phyloP scores from a whole-genome alignment of 2,888 invertebrate species.

The Rotaria macrura region DNA sequence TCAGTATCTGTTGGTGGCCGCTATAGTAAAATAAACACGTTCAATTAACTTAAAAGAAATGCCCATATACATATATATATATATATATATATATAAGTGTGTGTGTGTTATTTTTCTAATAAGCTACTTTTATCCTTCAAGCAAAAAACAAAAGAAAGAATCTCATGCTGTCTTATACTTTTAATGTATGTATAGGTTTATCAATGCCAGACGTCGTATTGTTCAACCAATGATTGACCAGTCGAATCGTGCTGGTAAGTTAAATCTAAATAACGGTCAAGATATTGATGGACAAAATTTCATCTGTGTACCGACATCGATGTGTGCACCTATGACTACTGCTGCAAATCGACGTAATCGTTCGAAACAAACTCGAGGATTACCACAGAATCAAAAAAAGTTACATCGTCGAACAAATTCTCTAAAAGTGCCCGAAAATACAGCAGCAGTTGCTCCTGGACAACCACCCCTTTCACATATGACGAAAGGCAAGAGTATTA shows the following conservation, averaged over 20 bases:
- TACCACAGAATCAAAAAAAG: background rate
- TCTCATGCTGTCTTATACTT: background rate
- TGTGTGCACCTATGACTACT: background rate
- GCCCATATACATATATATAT: background rate
- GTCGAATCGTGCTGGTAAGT: conserved; percentile 32
- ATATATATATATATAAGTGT: too few relatives aligned
- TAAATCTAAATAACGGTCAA: background rate
- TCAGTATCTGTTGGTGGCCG: background rate
- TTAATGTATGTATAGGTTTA: conserved; percentile 28
- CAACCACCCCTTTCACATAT: background rate
- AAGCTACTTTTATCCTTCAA: conserved; percentile 12
- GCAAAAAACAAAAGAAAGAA: background rate
- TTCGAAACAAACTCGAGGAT: background rate
- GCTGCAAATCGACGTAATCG: background rate
- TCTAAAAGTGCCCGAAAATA: background rate
- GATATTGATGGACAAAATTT: background rate
- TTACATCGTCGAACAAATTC: background rate
- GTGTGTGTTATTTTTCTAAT: background rate
- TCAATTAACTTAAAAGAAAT: background rate
- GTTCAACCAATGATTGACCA: conserved; percentile 34
- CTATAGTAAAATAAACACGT: background rate
- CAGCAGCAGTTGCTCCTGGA: background rate
- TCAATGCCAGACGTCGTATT: conserved; percentile 33
- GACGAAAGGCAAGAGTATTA: background rate
- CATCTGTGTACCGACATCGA: background rate